A percentile compares a stretch with the other conserved stretches of the same genome.
Evolutionary conservation across 37 sponge, comb jelly and placozoan genomes (phyloP).

Genomic region (Spongilla lacustris): DNA sequence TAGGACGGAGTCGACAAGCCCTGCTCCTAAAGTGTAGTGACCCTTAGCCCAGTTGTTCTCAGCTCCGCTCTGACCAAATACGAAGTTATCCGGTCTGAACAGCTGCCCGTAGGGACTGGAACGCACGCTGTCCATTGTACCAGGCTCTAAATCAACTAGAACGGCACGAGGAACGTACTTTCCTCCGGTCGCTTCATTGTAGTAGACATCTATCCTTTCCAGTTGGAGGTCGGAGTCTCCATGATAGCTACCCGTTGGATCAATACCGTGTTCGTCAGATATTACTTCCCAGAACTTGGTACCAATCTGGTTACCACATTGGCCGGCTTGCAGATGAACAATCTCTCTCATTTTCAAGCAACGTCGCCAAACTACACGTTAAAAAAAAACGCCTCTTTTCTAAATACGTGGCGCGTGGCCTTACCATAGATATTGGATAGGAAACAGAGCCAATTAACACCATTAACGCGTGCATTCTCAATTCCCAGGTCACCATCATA

Average conservation of each 20-base stretch:
- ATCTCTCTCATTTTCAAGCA: constrained; percentile 82
- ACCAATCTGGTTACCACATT: constrained; percentile 97
- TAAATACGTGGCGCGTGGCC: no score
- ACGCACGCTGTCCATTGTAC: constrained; percentile 96
- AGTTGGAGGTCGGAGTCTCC: constrained; percentile 97
- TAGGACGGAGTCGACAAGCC: constrained; percentile 92
- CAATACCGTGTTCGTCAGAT: constrained; percentile 98
- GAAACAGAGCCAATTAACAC: no score
- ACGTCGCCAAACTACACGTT: no score
- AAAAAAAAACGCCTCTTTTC: no score
- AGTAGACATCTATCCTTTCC: constrained; percentile 97
- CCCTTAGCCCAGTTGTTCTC: constrained; percentile 98
- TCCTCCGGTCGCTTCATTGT: constrained; percentile 87
- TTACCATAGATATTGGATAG: no score
- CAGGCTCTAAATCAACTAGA: constrained; percentile 87
- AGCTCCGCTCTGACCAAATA: constrained; percentile 96
- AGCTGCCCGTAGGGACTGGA: constrained; percentile 95
- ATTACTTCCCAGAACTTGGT: constrained; percentile 83
- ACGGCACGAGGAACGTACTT: constrained; percentile 84
- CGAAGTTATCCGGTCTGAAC: constrained; percentile 97
- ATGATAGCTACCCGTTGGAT: constrained; percentile 95
- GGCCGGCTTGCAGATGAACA: constrained; percentile 95
- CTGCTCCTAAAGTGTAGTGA: constrained; percentile 79
- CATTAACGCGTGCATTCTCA: no score
- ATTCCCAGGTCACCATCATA: no score